Base-by-base conservation (phyloP, 2,797 vertebrate genomes). In the Lemur catta region DNA sequence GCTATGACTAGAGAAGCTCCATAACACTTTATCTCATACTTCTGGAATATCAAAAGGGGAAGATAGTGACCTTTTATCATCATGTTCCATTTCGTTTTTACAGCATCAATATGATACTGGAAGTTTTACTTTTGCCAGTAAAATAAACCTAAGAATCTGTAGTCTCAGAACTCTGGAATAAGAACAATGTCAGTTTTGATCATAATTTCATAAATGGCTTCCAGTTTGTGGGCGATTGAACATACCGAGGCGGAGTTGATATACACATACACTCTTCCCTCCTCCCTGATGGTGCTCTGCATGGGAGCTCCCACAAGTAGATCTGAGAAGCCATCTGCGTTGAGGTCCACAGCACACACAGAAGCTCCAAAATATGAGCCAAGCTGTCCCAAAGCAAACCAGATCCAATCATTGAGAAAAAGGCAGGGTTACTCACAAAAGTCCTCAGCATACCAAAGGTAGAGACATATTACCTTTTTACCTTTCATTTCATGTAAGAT, bases 301-400 rank as follows among this genome's bases (percentile, higher is more conserved):
- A 99, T 99, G 2, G 99, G 99, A 11, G 99, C 99, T 11, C 99
- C 99, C 0, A 99, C 99, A 41, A 99, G 98, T 63, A 99, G 98
- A 95, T 99, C 99, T 4, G 99, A 99, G 59, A 99, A 98, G 67
- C 99, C 99, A 46, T 99, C 99, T 6, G 98, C 98, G 2, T 99
- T 99, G 97, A 99, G 98, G 98, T 99, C 99, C 93, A 99, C 99
- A 0, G 98, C 99, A 88, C 99, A 99, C 48, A 99, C 95, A 84
- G 99, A 99, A 92, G 99, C 99, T 96, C 99, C 99, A 15, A 99
- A 99, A 97, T 99, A 99, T 3, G 99, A 99, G 82, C 99, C 99
- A 91, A 99, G 98, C 99, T 99, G 95, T 30, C 30, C 81, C 78
- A 95, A 97, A 97, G 35, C 30, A 97, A 93, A 98, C n/a, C 76